Evolutionary conservation across 2,888 invertebrate genomes (phyloP).

Genomic region (Noctua comes): DNA sequence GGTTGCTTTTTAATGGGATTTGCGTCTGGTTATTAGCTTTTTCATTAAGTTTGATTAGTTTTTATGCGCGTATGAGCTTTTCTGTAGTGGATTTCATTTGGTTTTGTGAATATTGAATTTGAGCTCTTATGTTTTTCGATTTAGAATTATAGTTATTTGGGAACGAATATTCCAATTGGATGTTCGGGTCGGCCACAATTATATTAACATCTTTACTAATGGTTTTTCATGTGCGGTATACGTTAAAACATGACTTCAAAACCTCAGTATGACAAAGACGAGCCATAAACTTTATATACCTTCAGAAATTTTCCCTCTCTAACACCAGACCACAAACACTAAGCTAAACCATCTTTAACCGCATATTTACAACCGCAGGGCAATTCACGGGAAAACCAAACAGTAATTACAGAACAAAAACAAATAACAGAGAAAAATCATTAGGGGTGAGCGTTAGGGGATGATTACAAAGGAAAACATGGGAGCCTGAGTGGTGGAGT

Average conservation of each 20-base stretch:
- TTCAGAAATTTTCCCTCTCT: constrained; percentile 10
- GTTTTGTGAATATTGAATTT: constrained; percentile 23
- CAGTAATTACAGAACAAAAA: constrained; percentile 89
- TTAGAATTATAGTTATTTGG: background rate
- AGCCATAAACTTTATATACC: background rate
- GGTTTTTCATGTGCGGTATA: background rate
- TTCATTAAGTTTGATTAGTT: constrained; percentile 57
- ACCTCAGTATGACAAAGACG: background rate
- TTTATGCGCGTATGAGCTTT: constrained; percentile 28
- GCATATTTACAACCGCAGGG: constrained; percentile 82
- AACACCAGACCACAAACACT: constrained; percentile 50
- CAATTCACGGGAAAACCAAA: constrained; percentile 88
- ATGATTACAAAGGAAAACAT: constrained; percentile 86
- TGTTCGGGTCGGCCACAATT: background rate
- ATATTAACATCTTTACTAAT: background rate
- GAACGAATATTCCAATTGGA: background rate
- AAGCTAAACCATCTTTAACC: constrained; percentile 65
- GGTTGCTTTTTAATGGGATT: constrained; percentile 67
- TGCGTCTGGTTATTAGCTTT: constrained; percentile 64
- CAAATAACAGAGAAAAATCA: constrained; percentile 88
- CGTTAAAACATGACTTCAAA: background rate
- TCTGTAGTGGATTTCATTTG: constrained; percentile 14
- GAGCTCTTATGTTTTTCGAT: background rate
- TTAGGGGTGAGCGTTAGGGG: constrained; percentile 82
- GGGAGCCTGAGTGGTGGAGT: constrained; percentile 76